Percentiles rank a stretch among this genome's conserved stretches.
Evolutionary conservation across 2,888 invertebrate species (phyloP).

Genomic region (Apodemia mormo): DNA sequence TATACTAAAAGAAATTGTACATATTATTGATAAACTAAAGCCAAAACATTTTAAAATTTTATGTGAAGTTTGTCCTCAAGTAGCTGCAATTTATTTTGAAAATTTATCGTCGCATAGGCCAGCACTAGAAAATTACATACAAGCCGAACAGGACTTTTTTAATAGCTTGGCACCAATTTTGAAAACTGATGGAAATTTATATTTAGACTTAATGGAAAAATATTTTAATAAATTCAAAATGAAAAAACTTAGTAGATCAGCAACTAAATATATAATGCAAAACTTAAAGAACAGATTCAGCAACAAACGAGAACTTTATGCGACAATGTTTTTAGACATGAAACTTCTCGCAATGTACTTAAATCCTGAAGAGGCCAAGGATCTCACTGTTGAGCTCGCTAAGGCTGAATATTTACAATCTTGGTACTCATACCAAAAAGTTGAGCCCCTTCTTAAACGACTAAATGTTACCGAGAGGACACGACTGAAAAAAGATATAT

Average conservation of each 20-base stretch:
- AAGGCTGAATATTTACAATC: constrained; percentile 47
- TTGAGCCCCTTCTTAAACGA: constrained; percentile 53
- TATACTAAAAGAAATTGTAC: constrained; percentile 44
- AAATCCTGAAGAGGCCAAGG: constrained; percentile 49
- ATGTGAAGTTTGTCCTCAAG: constrained; percentile 49
- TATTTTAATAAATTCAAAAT: constrained; percentile 42
- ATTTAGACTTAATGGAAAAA: constrained; percentile 52
- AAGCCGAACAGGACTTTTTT: constrained; percentile 40
- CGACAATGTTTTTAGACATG: constrained; percentile 47
- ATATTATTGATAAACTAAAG: constrained; percentile 47
- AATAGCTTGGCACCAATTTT: constrained; percentile 48
- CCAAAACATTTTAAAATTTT: constrained; percentile 51
- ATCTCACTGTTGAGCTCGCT: constrained; percentile 48
- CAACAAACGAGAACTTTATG: constrained; percentile 53
- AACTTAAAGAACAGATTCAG: constrained; percentile 48
- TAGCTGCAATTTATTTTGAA: constrained; percentile 52
- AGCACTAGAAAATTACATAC: constrained; percentile 41
- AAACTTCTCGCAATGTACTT: constrained; percentile 49
- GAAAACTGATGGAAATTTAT: constrained; percentile 48
- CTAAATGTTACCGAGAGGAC: constrained; percentile 44
- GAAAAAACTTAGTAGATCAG: constrained; percentile 38
- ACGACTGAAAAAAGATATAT: constrained; percentile 50
- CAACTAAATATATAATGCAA: constrained; percentile 50
- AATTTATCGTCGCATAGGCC: constrained; percentile 41
- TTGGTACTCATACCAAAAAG: constrained; percentile 51